Base-by-base conservation (phyloP, 2,888 invertebrate genomes). In the Caenorhabditis afra region DNA sequence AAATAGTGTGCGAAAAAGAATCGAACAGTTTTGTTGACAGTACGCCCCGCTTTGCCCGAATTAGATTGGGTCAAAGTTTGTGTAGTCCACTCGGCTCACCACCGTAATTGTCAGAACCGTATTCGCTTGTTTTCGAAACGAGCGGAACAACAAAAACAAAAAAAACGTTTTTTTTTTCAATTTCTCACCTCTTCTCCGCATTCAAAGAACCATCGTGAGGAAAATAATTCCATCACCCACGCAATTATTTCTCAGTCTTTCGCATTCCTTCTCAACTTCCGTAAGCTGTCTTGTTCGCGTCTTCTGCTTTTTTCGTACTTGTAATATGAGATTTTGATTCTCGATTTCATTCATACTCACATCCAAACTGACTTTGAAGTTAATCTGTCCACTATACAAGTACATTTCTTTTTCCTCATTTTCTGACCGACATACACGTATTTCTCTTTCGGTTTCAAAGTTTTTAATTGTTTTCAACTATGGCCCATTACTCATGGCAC, bases 201-300 rank as follows among this genome's bases (percentile, higher is more conserved):
- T 58, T 62, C 55, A 58, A 35, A 50, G 50, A 73, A 73, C 58
- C 50, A 50, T 64, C 39, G 18, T 55, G 11, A 52, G n/a, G 57
- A 71, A 62, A 64, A 71, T 57, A 57, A 64, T 57, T 61, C 59
- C 14, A 49, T 55, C 61, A 62, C 62, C 71, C 64, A 71, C 71
- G 50, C 71, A 64, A 71, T 71, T 64, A 71, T 71, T 62, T 71
- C 57, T 20, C 16, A 29, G 20, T 23, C 20, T 66, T 22, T 20
- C 37, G 49, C 18, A 22, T 58, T 39, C 22, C 35, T n/a, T n/a
- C n/a, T n/a, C n/a, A n/a, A n/a, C n/a, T n/a, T n/a, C n/a, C n/a
- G n/a, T n/a, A n/a, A n/a, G n/a, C n/a, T n/a, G n/a, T n/a, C n/a
- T n/a, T n/a, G n/a, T n/a, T n/a, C n/a, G n/a, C n/a, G n/a, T n/a